phyloP scores from a whole-genome alignment of 2,888 invertebrate species.

The Caenorhabditis imperialis region DNA sequence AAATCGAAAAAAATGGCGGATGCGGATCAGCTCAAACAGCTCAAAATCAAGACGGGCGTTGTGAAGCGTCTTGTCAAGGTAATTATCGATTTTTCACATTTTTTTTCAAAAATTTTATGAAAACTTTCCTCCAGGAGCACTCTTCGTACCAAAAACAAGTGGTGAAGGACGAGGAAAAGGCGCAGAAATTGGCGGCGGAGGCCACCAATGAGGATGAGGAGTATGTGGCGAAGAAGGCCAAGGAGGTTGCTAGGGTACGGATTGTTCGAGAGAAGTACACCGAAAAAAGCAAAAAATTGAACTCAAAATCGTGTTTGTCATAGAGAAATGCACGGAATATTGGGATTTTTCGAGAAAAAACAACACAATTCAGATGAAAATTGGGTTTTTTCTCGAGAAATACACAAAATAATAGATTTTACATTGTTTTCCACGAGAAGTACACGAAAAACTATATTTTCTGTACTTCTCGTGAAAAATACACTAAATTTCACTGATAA shows the following conservation, averaged over 20 bases:
- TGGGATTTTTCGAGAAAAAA: too few species aligned
- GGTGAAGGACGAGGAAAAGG: slow-evolving; percentile 52
- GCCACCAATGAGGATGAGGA: slow-evolving; percentile 62
- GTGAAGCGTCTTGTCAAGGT: slow-evolving; percentile 63
- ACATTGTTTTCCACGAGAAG: too few species aligned
- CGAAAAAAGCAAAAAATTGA: too few species aligned
- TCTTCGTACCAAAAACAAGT: slow-evolving; percentile 57
- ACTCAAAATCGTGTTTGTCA: too few species aligned
- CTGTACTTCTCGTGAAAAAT: too few species aligned
- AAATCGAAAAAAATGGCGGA: slow-evolving; percentile 51
- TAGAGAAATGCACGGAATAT: too few species aligned
- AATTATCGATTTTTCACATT: background rate
- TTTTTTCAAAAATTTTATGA: background rate
- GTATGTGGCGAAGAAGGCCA: slow-evolving; percentile 63
- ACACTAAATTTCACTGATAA: too few species aligned
- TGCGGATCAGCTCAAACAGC: slow-evolving; percentile 53
- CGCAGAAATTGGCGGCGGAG: slow-evolving; percentile 49
- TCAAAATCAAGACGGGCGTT: slow-evolving; percentile 64
- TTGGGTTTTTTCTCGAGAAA: too few species aligned
- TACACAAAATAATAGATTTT: too few species aligned
- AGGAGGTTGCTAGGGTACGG: slow-evolving; percentile 55
- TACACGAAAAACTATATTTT: too few species aligned
- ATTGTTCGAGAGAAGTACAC: too few species aligned
- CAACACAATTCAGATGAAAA: too few species aligned
- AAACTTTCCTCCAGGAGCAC: slow-evolving; percentile 44